Evolutionary conservation across 1,140 invertebrate genomes (phyloP).

Genomic region (Brachionus asplanchnoidis): DNA sequence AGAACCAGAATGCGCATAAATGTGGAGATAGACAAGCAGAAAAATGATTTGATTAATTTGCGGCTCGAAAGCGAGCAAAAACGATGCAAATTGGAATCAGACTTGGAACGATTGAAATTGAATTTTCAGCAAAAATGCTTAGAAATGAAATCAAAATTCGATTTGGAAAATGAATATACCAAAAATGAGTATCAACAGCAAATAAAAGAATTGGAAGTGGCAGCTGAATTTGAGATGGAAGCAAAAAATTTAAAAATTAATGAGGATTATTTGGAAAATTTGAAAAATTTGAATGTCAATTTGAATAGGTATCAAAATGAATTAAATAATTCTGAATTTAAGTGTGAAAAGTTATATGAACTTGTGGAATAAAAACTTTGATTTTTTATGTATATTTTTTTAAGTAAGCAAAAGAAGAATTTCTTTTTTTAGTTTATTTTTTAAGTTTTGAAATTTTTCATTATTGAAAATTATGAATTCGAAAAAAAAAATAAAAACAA

Average conservation of each 20-base stretch:
- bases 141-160: not conserved
- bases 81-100: conserved; percentile 43
- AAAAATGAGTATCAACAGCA: not conserved
- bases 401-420: no score
- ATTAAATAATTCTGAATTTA: not conserved
- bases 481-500: no score
- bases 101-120: not conserved
- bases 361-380: not conserved
- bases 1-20: conserved; percentile 49
- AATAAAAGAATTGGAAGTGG: not conserved
- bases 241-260: conserved; percentile 43
- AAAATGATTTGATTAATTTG: conserved; percentile 47
- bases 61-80: conserved; percentile 47
- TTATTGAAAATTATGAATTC: no score
- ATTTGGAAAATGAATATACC: not conserved
- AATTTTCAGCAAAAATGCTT: not conserved
- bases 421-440: no score
- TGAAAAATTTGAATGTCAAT: conserved; percentile 46
- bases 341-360: conserved; percentile 8
- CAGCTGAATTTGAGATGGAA: conserved; percentile 27
- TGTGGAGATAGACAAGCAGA: conserved; percentile 48
- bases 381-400: no score
- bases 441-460: no score
- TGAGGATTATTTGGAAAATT: conserved; percentile 42
- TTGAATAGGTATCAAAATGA: conserved; percentile 45